Conservation (phyloP, 2,888 invertebrate genomes). For the Harpagoxenus sublaevis region DNA sequence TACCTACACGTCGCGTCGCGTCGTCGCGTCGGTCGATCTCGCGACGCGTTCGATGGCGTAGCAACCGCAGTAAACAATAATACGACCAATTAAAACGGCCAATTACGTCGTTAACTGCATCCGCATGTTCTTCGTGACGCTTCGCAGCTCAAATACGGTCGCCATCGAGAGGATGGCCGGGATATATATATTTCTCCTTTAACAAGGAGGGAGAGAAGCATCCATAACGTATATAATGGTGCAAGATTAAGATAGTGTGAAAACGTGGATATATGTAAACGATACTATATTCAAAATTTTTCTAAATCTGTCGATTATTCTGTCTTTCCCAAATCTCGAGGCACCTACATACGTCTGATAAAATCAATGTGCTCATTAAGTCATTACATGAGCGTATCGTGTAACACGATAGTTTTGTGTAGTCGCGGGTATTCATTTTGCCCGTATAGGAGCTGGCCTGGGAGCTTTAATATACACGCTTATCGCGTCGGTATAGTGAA, state of each 20-base stretch:
- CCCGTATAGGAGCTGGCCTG: not conserved
- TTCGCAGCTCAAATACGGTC: not conserved
- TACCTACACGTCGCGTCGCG: not conserved
- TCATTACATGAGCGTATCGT: constrained; percentile 17
- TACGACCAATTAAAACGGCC: constrained; percentile 30
- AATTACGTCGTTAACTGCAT: constrained; percentile 33
- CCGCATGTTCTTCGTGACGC: constrained; percentile 24
- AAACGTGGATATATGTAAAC: not conserved
- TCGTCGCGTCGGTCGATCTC: not conserved
- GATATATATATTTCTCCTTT: not conserved
- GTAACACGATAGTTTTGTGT: constrained; percentile 9
- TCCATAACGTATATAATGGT: not conserved
- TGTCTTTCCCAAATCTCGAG: not conserved
- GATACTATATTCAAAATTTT: not conserved
- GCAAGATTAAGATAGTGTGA: not conserved
- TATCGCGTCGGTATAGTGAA: constrained; percentile 28
- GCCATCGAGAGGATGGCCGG: not conserved
- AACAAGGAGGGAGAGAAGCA: not conserved
- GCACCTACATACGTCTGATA: not conserved
- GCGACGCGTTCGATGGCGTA: not conserved
- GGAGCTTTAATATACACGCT: constrained; percentile 28
- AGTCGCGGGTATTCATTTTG: constrained; percentile 22
- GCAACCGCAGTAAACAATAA: constrained; percentile 41
- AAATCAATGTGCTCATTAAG: not conserved
- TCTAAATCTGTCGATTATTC: not conserved